Conservation (phyloP, 2,797 vertebrate species). For the Spinus olivaceus region DNA sequence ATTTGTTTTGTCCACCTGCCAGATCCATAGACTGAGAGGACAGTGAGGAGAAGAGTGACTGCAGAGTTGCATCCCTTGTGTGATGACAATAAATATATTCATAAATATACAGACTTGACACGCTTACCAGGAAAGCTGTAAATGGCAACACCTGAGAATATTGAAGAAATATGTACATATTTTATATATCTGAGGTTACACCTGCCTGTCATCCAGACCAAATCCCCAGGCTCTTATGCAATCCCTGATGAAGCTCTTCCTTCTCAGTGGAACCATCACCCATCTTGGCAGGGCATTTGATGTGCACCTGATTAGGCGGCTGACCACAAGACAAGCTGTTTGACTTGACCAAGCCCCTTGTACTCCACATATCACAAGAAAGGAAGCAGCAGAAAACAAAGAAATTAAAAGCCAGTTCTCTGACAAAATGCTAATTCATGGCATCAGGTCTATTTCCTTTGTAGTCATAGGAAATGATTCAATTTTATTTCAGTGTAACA, state of each 20-base stretch:
- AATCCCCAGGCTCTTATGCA: neutral
- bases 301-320: accelerated
- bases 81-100: neutral
- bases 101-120: neutral
- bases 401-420: neutral
- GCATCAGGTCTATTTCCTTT: neutral
- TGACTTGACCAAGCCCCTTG: neutral
- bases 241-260: neutral
- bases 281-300: neutral
- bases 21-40: neutral
- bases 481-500: neutral
- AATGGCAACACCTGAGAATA: neutral
- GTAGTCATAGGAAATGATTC: neutral
- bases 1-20: neutral
- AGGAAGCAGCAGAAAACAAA: neutral
- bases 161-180: neutral
- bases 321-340: neutral
- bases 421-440: neutral
- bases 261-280: neutral
- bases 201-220: neutral
- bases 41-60: neutral
- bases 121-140: neutral
- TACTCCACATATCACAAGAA: neutral
- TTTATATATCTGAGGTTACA: neutral
- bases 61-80: neutral